phyloP scores from a whole-genome alignment of 2,888 invertebrate species.

The Lamproptera curius region DNA sequence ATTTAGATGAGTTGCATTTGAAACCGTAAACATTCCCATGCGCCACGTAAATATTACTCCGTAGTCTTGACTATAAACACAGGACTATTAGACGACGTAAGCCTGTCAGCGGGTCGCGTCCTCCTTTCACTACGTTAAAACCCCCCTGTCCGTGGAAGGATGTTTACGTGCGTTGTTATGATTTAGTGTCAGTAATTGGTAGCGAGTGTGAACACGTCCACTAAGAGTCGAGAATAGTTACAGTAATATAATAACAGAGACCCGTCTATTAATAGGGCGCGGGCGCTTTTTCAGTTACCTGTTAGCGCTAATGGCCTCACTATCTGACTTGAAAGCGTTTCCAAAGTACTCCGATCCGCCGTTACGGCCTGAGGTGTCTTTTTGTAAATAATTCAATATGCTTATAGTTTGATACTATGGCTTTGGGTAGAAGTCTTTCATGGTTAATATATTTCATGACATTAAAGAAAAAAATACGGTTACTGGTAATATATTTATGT shows the following conservation, averaged over 20 bases:
- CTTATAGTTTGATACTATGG: no score
- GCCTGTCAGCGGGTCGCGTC: constrained; percentile 67
- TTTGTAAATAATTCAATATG: no score
- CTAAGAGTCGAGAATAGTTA: constrained; percentile 65
- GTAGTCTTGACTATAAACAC: constrained; percentile 51
- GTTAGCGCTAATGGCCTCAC: constrained; percentile 9
- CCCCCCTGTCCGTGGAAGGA: constrained; percentile 50
- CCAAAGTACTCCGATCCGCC: no score
- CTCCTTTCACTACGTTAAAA: constrained; percentile 56
- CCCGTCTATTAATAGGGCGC: constrained; percentile 55
- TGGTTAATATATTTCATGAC: no score
- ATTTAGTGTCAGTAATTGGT: constrained; percentile 73
- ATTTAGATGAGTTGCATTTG: constrained; percentile 53
- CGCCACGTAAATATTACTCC: constrained; percentile 47
- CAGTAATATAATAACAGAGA: constrained; percentile 72
- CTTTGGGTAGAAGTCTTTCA: no score
- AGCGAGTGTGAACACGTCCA: constrained; percentile 72
- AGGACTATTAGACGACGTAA: constrained; percentile 69
- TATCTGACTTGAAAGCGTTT: constrained; percentile 7
- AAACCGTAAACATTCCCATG: constrained; percentile 71
- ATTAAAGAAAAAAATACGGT: no score
- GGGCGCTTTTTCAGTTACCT: constrained; percentile 27
- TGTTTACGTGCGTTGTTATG: constrained; percentile 72
- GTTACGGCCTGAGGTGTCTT: no score
- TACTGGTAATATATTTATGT: no score